Percentiles rank a stretch among this genome's conserved stretches.
phyloP scores from a whole-genome alignment of 2,797 vertebrate species.

The Gobio occitaniae region DNA sequence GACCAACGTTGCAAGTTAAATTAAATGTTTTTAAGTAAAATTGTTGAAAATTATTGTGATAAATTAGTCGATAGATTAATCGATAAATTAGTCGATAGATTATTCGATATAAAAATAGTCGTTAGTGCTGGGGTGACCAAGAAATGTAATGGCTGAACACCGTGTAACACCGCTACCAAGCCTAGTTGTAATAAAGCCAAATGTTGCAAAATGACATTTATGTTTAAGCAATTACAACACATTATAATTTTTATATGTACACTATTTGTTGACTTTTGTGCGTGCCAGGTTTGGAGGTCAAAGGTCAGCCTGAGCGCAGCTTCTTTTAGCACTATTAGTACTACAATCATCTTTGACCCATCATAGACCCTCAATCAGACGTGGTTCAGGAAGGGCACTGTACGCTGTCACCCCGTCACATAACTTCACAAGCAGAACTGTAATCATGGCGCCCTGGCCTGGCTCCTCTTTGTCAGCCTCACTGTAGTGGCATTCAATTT shows the following conservation, averaged over 20 bases:
- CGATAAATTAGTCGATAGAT: too few species aligned
- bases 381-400: constrained; percentile 58
- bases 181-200: not conserved
- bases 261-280: not conserved
- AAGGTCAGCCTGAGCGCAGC: not conserved
- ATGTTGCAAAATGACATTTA: not conserved
- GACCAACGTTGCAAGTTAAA: too few species aligned
- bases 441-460: constrained; percentile 70
- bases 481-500: constrained; percentile 82
- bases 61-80: too few species aligned
- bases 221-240: not conserved
- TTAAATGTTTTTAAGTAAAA: too few species aligned
- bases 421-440: constrained; percentile 68
- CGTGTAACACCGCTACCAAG: too few species aligned
- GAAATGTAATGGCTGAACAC: too few species aligned
- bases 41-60: too few species aligned
- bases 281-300: not conserved
- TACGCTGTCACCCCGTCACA: constrained; percentile 61
- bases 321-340: constrained; percentile 60
- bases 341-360: constrained; percentile 52
- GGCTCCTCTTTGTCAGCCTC: constrained; percentile 76
- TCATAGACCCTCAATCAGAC: constrained; percentile 62
- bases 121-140: too few species aligned
- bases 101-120: too few species aligned
- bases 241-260: not conserved